Conservation (phyloP, 2,888 invertebrate species). For the Gerris lacustris region DNA sequence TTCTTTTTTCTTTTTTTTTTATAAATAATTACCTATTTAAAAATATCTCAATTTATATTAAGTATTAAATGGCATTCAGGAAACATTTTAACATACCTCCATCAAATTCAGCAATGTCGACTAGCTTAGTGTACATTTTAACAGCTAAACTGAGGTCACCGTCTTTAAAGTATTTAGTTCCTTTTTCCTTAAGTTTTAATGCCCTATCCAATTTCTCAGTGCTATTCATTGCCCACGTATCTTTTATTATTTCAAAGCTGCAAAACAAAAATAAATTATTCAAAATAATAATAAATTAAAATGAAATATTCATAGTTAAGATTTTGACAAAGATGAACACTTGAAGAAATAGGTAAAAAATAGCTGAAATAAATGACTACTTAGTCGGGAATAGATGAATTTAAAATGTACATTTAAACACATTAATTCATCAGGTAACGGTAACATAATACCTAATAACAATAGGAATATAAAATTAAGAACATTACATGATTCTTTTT, state of each 20-base stretch:
- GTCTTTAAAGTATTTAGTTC: constrained; percentile 75
- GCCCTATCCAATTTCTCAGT: constrained; percentile 70
- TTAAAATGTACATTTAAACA: not conserved
- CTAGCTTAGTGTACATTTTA: constrained; percentile 73
- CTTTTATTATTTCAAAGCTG: constrained; percentile 40
- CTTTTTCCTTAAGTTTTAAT: constrained; percentile 74
- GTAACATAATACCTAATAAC: too few species aligned
- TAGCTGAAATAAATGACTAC: not conserved
- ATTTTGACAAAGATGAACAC: too few species aligned
- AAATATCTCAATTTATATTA: too few species aligned
- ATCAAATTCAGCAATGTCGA: constrained; percentile 49
- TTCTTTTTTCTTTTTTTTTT: too few species aligned
- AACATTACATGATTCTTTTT: too few species aligned
- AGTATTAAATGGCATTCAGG: too few species aligned
- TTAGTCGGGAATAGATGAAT: not conserved
- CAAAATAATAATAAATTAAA: not conserved
- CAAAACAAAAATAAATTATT: not conserved
- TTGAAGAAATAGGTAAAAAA: not conserved
- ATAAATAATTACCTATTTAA: too few species aligned
- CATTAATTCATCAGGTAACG: too few species aligned
- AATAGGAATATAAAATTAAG: too few species aligned
- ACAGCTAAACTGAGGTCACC: constrained; percentile 64
- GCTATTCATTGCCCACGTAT: constrained; percentile 68
- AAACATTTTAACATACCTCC: constrained; percentile 39
- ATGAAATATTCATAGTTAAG: too few species aligned